These are phyloP conservation scores for Podarcis lilfordi DNA, from an alignment of 2,797 vertebrate genomes.

Conservation along the genomic window DNA sequence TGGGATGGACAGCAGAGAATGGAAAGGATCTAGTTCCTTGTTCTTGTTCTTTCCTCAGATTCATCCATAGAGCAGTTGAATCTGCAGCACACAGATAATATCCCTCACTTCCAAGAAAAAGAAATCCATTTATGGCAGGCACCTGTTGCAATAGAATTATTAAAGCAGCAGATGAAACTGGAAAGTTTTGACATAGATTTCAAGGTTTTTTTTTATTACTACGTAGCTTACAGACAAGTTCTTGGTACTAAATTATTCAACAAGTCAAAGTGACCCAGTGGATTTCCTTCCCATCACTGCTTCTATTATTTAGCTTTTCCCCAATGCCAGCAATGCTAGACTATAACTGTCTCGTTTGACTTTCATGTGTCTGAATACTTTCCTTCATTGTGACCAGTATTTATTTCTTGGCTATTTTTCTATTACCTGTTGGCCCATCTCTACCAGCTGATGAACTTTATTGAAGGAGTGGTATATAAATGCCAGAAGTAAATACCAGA, in stretches of 20 bases:
- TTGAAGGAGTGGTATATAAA: not conserved
- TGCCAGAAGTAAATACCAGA: not conserved
- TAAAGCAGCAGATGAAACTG: slow-evolving; percentile 27
- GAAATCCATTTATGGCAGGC: slow-evolving; percentile 22
- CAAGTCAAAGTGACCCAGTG: slow-evolving; percentile 8
- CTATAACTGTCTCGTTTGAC: slow-evolving; percentile 7
- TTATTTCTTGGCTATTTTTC: slow-evolving; percentile 37
- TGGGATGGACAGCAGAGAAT: not conserved
- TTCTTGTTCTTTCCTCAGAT: slow-evolving; percentile 16
- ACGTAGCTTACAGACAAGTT: not conserved
- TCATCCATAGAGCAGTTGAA: slow-evolving; percentile 14
- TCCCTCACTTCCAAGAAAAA: slow-evolving; percentile 42
- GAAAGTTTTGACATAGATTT: slow-evolving; percentile 26
- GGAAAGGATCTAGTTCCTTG: slow-evolving; percentile 33
- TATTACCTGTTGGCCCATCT: slow-evolving; percentile 11
- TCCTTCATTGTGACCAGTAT: slow-evolving; percentile 23
- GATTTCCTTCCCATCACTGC: slow-evolving; percentile 13
- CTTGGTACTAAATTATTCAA: not conserved
- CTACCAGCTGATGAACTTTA: not conserved
- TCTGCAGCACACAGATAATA: slow-evolving; percentile 25
- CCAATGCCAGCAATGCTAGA: not conserved
- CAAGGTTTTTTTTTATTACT: not conserved
- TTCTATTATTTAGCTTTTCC: slow-evolving; percentile 18
- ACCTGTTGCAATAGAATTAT: slow-evolving; percentile 23
- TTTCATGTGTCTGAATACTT: slow-evolving; percentile 1